Conservation (phyloP, 2,888 invertebrate species). For the Phaonia tiefii region DNA sequence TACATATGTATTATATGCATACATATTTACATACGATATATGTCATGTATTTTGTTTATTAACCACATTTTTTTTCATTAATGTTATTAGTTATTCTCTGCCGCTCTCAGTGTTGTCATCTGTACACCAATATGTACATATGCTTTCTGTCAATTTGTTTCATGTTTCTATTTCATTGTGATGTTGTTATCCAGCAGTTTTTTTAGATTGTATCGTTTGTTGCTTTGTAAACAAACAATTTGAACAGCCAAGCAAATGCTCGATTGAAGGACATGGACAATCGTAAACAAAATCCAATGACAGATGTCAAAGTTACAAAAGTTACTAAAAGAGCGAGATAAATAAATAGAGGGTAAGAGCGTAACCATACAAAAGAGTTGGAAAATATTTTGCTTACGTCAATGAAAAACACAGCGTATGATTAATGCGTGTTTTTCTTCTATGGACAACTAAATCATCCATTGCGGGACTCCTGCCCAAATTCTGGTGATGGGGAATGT, state of each 20-base stretch:
- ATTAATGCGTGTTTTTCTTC: no score
- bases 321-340: background rate
- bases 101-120: background rate
- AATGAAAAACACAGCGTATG: background rate
- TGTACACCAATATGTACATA: constrained; percentile 7
- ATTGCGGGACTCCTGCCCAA: no score
- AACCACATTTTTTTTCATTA: constrained; percentile 11
- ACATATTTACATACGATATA: background rate
- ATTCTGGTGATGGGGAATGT: no score
- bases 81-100: background rate
- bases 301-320: background rate
- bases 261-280: constrained; percentile 33
- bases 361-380: background rate
- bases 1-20: background rate
- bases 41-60: constrained; percentile 21
- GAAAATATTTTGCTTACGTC: constrained; percentile 26
- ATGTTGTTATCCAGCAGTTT: no score
- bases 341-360: background rate
- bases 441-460: no score
- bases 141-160: background rate
- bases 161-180: no score
- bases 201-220: background rate
- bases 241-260: background rate
- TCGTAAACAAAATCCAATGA: background rate
- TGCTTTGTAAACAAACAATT: background rate